Evolutionary conservation across 2,888 invertebrate species (phyloP).

Genomic region (Entomobrya multifasciata): DNA sequence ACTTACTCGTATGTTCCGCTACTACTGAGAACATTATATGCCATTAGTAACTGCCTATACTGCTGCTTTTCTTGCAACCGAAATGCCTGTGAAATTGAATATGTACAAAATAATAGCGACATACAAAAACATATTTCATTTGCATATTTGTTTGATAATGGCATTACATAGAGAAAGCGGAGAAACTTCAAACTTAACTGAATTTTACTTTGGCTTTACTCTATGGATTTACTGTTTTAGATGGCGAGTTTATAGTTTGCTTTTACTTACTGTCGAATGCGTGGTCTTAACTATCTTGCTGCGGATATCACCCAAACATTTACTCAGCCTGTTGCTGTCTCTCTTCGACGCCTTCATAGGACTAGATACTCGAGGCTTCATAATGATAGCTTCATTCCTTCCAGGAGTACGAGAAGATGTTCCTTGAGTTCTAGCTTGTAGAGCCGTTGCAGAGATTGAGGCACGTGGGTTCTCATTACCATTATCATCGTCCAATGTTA

Average conservation of each 20-base stretch:
- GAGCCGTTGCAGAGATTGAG: not conserved
- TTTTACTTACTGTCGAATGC: not conserved
- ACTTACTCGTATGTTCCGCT: constrained; percentile 34
- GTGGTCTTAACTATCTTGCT: not conserved
- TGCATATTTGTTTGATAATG: not conserved
- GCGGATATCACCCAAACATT: not conserved
- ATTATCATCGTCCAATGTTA: constrained; percentile 54
- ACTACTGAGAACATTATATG: not conserved
- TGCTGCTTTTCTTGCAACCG: constrained; percentile 46
- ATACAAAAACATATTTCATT: no score
- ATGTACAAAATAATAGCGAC: not conserved
- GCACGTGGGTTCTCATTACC: not conserved
- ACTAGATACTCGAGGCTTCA: constrained; percentile 2
- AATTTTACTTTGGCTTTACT: not conserved
- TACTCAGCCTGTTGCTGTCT: constrained; percentile 15
- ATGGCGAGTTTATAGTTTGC: no score
- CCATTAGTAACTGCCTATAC: constrained; percentile 45
- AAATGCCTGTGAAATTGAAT: constrained; percentile 40
- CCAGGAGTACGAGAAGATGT: not conserved
- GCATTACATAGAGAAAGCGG: no score
- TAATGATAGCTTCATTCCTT: not conserved
- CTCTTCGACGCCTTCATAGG: constrained; percentile 9
- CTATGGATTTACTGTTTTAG: not conserved
- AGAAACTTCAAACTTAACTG: no score
- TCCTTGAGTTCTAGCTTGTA: not conserved